phyloP scores from a whole-genome alignment of 53 echinoderm and acorn worm genomes.

The Actinopyga echinites region DNA sequence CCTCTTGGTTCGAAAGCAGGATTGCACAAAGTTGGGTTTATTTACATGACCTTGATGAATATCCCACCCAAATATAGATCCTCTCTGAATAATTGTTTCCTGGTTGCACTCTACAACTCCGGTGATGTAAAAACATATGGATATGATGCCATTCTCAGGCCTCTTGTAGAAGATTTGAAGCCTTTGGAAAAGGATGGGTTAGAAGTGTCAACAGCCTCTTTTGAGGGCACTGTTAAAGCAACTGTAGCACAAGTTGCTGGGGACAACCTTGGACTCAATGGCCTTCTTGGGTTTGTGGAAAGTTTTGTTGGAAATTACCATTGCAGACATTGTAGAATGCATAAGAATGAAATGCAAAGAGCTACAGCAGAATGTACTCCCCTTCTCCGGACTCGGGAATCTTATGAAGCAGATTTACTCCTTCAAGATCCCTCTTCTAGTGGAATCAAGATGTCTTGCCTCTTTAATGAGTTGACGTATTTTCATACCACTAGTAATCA shows the following conservation, averaged over 20 bases:
- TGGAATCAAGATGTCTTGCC: constrained; percentile 27
- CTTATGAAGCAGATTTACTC: constrained; percentile 24
- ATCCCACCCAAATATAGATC: constrained; percentile 50
- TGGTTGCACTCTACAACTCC: constrained; percentile 44
- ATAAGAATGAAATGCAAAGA: constrained; percentile 12
- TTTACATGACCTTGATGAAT: constrained; percentile 52
- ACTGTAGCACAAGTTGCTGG: constrained; percentile 41
- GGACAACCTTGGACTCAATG: constrained; percentile 46
- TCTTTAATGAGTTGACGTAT: constrained; percentile 16
- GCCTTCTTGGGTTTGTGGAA: constrained; percentile 34
- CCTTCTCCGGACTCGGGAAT: constrained; percentile 1
- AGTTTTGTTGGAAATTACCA: constrained; percentile 38
- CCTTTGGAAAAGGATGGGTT: constrained; percentile 17
- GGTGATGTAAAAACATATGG: constrained; percentile 26
- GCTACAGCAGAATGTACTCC: neutral
- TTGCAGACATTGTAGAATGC: constrained; percentile 46
- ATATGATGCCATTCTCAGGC: constrained; percentile 6
- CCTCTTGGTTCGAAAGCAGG: constrained; percentile 47
- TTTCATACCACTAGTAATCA: constrained; percentile 30
- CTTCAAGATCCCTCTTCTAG: neutral
- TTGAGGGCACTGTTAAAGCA: constrained; percentile 20
- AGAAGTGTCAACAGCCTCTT: neutral
- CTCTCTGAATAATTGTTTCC: constrained; percentile 30
- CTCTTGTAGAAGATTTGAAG: constrained; percentile 30
- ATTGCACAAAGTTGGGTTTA: constrained; percentile 56